Base-by-base conservation (phyloP, 2,113 vertebrate species). In the Tyrannus savana region DNA sequence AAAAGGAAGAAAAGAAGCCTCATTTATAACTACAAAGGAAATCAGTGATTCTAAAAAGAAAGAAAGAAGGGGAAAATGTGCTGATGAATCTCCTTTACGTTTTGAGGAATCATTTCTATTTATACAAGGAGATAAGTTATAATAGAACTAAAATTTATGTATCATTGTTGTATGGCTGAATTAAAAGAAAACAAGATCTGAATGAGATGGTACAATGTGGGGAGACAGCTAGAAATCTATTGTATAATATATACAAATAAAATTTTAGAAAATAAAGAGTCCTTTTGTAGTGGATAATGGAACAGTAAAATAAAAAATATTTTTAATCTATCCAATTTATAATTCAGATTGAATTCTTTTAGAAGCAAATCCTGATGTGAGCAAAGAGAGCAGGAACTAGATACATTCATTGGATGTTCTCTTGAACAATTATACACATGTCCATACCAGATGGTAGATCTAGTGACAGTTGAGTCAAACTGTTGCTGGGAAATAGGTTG, bases 21-120 rank as follows among this genome's bases (percentile, higher is more conserved):
- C 83, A 88, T 95, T 89, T 95, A 78, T 91, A 89, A 56, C 59
- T 68, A 44, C n/a, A 95, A 89, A 94, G 68, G 74, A 84, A 95
- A 95, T 62, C 71, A 42, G 7, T 95, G 25, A 72, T 87, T 94
- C 66, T 81, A 52, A 76, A 94, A 71, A 74, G 46, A 90, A 92
- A 59, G 55, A 94, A 71, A 74, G 46, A 39, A 56, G 90, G 24
- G 17, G 64, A 77, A 69, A 92, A 88, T 46, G 66, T 3, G 16
- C 60, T 24, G 35, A 93, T 72, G 28, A 25, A 75, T 87, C 64
- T 78, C 25, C 33, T 85, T 72, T 76, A 74, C 7, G 0, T 96
- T 94, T 87, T 80, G 67, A 91, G 83, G 46, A 35, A 89, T 89
- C 22, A 21, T 93, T 90, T 95, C 59, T 95, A 37, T 77, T 76